Conservation (phyloP, 1,140 invertebrate genomes). For the Euschistus heros region DNA sequence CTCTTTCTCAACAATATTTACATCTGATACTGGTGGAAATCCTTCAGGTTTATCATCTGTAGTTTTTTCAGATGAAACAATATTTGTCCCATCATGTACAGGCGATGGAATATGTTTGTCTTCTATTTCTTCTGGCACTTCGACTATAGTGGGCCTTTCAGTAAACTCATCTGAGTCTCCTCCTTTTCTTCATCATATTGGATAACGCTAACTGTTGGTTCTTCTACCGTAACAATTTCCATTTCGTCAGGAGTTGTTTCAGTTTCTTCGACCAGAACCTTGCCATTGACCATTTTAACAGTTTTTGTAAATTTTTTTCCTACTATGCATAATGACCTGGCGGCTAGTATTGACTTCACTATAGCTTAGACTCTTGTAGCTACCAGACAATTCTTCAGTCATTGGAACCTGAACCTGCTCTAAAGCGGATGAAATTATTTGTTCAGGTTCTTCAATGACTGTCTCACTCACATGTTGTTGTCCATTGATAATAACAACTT, state of each 20-base stretch:
- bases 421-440: slow-evolving; percentile 37
- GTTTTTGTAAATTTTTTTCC: slow-evolving; percentile 9
- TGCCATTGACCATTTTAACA: background rate
- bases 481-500: slow-evolving; percentile 65
- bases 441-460: slow-evolving; percentile 69
- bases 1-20: too few relatives aligned
- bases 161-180: background rate
- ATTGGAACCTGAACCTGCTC: slow-evolving; percentile 43
- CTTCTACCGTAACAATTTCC: slow-evolving; percentile 1
- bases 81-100: too few relatives aligned
- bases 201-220: slow-evolving; percentile 5
- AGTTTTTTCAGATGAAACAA: too few relatives aligned
- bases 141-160: background rate
- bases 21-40: too few relatives aligned
- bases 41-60: too few relatives aligned
- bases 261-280: background rate
- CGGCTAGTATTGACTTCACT: background rate
- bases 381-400: background rate
- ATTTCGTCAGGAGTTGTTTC: slow-evolving; percentile 1
- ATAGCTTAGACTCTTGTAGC: background rate
- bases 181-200: background rate
- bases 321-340: background rate
- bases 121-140: too few relatives aligned
- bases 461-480: slow-evolving; percentile 72
- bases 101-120: too few relatives aligned